These are phyloP conservation scores for Aleiodes leptofemur DNA, from an alignment of 2,888 invertebrate species.

Conservation along the genomic window DNA sequence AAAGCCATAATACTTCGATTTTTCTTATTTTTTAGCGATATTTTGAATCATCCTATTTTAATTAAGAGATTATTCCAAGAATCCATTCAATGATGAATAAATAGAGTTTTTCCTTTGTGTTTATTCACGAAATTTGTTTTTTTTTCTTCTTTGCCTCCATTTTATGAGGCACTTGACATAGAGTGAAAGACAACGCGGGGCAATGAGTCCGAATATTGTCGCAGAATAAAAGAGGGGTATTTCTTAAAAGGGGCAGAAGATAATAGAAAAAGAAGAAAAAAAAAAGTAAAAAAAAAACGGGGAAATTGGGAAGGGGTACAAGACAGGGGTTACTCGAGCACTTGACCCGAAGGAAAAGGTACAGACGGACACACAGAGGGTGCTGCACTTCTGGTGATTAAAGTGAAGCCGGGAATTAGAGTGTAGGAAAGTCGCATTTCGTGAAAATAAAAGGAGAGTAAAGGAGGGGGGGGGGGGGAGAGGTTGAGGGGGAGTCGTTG, in stretches of 20 bases:
- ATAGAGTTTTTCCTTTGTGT: constrained; percentile 18
- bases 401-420: constrained; percentile 70
- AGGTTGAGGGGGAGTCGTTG: constrained; percentile 44
- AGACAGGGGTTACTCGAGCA: constrained; percentile 51
- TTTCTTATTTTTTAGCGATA: too few species aligned
- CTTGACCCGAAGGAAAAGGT: constrained; percentile 63
- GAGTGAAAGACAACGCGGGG: constrained; percentile 34
- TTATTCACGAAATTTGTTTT: constrained; percentile 20
- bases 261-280: constrained; percentile 1
- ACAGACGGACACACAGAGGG: constrained; percentile 43
- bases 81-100: constrained; percentile 28
- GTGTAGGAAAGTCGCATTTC: constrained; percentile 59
- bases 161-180: constrained; percentile 14
- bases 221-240: constrained; percentile 4
- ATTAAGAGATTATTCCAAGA: too few species aligned
- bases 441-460: constrained; percentile 36
- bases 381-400: constrained; percentile 70
- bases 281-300: constrained; percentile 12
- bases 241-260: constrained; percentile 13
- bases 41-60: too few species aligned
- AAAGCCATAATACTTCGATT: too few species aligned
- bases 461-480: background rate
- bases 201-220: constrained; percentile 24
- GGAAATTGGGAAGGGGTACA: constrained; percentile 10
- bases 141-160: background rate